Conservation (phyloP, 2,113 vertebrate species). For the Tupaia tana region DNA sequence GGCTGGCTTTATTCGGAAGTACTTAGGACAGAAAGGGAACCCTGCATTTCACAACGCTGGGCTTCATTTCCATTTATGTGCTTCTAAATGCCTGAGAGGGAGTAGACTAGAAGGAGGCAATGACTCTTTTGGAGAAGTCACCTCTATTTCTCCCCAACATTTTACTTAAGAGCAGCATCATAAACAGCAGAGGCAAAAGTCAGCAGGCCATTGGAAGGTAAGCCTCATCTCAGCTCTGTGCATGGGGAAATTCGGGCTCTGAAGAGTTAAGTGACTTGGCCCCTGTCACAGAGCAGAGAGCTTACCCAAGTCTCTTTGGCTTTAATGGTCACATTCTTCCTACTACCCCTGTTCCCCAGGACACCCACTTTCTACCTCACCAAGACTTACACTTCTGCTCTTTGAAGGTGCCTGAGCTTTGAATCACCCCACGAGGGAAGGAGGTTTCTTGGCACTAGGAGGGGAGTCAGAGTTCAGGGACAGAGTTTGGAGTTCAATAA, state of each 20-base stretch:
- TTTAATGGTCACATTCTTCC: not conserved
- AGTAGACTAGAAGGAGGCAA: not conserved
- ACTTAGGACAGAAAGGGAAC: slow-evolving; percentile 38
- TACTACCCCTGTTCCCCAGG: not conserved
- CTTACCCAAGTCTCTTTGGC: not conserved
- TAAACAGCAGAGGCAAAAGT: not conserved
- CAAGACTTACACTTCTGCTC: not conserved
- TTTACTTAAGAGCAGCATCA: not conserved
- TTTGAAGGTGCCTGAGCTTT: not conserved
- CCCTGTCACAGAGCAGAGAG: not conserved
- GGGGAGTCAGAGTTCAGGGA: not conserved
- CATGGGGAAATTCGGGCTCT: not conserved
- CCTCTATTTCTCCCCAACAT: not conserved
- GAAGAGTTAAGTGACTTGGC: not conserved
- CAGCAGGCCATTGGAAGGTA: not conserved
- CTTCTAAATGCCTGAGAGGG: not conserved
- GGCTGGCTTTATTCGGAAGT: not conserved
- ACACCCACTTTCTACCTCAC: not conserved
- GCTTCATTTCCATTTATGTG: slow-evolving; percentile 9
- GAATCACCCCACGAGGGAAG: slow-evolving; percentile 2
- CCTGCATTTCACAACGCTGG: not conserved
- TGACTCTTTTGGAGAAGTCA: slow-evolving; percentile 35
- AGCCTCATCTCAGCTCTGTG: not conserved
- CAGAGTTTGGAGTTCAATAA: not conserved
- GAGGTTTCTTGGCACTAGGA: not conserved